Evolutionary conservation across 2,888 invertebrate genomes (phyloP).

Genomic region (Scaptomyza flava): DNA sequence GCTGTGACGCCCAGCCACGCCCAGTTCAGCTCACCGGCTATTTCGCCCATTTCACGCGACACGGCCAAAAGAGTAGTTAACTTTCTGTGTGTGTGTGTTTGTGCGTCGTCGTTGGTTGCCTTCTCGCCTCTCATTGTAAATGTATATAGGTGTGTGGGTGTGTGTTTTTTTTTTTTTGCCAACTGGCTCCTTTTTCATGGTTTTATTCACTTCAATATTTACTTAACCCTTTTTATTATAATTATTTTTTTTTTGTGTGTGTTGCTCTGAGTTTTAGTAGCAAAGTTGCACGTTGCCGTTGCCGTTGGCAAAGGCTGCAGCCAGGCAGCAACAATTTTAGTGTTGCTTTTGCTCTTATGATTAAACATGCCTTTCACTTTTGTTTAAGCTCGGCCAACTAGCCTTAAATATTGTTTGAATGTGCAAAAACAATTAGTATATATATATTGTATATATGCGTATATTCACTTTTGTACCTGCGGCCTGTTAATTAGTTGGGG

Average conservation of each 20-base stretch:
- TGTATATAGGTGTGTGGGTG: slow-evolving; percentile 17
- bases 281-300: slow-evolving; percentile 38
- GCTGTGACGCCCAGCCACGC: slow-evolving; percentile 36
- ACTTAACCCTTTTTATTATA: slow-evolving; percentile 79
- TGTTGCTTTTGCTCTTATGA: slow-evolving; percentile 80
- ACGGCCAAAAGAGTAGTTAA: slow-evolving; percentile 76
- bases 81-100: slow-evolving; percentile 50
- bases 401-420: slow-evolving; percentile 74
- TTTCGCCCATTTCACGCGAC: slow-evolving; percentile 54
- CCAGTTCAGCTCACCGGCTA: slow-evolving; percentile 26
- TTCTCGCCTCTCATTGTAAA: slow-evolving; percentile 9
- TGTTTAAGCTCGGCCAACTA: slow-evolving; percentile 71
- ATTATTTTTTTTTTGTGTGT: slow-evolving; percentile 3
- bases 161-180: slow-evolving; percentile 46
- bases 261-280: slow-evolving; percentile 59
- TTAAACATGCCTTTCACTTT: slow-evolving; percentile 79
- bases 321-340: slow-evolving; percentile 47
- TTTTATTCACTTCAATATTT: slow-evolving; percentile 79
- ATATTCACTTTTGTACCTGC: slow-evolving; percentile 65
- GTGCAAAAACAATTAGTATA: slow-evolving; percentile 16
- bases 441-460: not conserved
- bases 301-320: slow-evolving; percentile 62
- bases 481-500: slow-evolving; percentile 76
- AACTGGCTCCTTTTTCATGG: slow-evolving; percentile 69
- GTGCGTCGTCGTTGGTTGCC: slow-evolving; percentile 17